phyloP scores from a whole-genome alignment of 2,888 invertebrate genomes.

The Ormyrus labotus region DNA sequence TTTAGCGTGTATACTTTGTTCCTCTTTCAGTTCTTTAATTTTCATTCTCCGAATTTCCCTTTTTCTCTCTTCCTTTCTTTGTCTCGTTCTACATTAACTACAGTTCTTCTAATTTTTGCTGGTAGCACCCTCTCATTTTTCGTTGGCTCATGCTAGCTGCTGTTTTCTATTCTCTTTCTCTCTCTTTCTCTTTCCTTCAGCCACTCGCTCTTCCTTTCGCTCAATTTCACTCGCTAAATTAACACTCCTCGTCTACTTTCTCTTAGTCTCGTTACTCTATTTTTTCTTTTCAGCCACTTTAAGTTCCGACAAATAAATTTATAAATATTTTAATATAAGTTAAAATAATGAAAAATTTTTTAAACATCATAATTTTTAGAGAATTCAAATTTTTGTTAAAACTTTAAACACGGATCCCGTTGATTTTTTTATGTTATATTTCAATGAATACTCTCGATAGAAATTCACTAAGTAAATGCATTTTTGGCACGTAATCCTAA shows the following conservation, averaged over 20 bases:
- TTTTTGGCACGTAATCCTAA: too few relatives aligned
- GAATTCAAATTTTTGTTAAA: too few relatives aligned
- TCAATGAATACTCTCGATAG: too few relatives aligned
- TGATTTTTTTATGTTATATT: too few relatives aligned
- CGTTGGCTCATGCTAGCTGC: slow-evolving; percentile 18
- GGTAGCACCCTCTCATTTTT: slow-evolving; percentile 25
- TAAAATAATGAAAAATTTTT: too few relatives aligned
- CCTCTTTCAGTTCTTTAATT: slow-evolving; percentile 32
- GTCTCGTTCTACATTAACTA: slow-evolving; percentile 26
- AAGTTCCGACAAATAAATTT: too few relatives aligned
- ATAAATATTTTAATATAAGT: too few relatives aligned
- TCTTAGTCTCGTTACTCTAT: slow-evolving; percentile 5
- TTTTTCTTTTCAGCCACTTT: slow-evolving; percentile 9
- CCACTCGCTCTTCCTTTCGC: neutral
- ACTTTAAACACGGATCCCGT: too few relatives aligned
- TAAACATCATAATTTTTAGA: too few relatives aligned
- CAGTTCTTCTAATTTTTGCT: slow-evolving; percentile 10
- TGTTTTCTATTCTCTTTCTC: slow-evolving; percentile 20
- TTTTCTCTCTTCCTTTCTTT: neutral
- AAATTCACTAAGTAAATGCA: too few relatives aligned
- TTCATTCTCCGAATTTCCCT: slow-evolving; percentile 10
- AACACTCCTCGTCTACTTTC: slow-evolving; percentile 1
- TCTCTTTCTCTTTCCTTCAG: neutral
- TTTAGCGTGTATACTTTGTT: slow-evolving; percentile 3
- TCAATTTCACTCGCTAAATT: slow-evolving; percentile 41